These are phyloP conservation scores for Oreochromis spilurus DNA, from an alignment of 2,113 vertebrate genomes.

Conservation along the genomic window DNA sequence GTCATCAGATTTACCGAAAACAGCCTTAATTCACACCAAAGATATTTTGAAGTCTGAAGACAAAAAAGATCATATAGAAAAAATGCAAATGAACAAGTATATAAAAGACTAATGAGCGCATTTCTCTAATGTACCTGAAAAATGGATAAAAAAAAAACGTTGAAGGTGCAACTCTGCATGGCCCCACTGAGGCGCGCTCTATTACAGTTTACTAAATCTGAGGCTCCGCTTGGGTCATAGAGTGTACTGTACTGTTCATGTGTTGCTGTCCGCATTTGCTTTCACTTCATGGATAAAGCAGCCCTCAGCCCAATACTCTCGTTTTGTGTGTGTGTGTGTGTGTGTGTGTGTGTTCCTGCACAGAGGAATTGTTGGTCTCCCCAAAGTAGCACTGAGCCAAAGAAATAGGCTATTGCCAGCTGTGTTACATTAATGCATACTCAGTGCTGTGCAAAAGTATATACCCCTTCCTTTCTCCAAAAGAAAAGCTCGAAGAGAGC, in stretches of 20 bases:
- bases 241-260: neutral
- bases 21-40: neutral
- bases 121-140: neutral
- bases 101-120: neutral
- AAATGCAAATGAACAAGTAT: neutral
- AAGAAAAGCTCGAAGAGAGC: neutral
- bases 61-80: neutral
- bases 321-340: neutral
- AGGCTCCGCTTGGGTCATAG: neutral
- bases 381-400: neutral
- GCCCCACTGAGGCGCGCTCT: conserved; percentile 6
- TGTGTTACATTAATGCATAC: neutral
- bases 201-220: neutral
- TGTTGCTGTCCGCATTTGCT: neutral
- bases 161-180: neutral
- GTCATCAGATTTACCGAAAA: neutral
- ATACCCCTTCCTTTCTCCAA: neutral
- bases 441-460: neutral
- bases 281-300: neutral
- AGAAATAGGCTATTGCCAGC: neutral
- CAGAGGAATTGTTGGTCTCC: neutral
- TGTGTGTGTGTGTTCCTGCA: too few relatives aligned
- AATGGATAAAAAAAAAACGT: neutral
- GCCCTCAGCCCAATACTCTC: neutral
- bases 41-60: neutral